Conservation (phyloP, 2,888 invertebrate genomes). For the Ryuthela nishihirai region DNA sequence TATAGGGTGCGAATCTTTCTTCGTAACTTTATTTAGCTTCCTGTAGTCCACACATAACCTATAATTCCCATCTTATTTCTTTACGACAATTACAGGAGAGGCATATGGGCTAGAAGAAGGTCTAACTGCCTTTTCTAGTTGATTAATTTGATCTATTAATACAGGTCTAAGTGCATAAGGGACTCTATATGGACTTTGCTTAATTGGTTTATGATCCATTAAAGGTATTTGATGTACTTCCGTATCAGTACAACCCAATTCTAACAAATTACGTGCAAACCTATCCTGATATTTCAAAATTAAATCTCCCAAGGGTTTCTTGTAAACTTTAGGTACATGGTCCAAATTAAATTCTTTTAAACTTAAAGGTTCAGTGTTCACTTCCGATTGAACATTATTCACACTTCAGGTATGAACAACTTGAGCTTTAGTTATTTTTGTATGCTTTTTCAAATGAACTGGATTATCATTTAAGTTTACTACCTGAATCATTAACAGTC, state of each 20-base stretch:
- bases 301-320: no score
- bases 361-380: no score
- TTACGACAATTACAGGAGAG: neutral
- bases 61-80: neutral
- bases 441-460: no score
- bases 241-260: neutral
- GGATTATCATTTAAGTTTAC: no score
- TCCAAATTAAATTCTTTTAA: no score
- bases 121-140: neutral
- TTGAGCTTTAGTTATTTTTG: no score
- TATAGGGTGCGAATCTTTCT: neutral
- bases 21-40: slow-evolving; percentile 4
- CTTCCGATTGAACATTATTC: no score
- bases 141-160: neutral
- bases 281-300: no score
- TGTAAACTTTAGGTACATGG: no score
- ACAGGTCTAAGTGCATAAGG: neutral
- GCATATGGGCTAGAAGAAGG: neutral
- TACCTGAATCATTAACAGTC: no score
- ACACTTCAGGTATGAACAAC: no score
- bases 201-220: neutral
- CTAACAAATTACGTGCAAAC: no score
- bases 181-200: neutral
- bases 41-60: neutral
- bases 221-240: neutral